Base-by-base conservation (phyloP, 2,888 invertebrate genomes). In the Griposia aprilina region DNA sequence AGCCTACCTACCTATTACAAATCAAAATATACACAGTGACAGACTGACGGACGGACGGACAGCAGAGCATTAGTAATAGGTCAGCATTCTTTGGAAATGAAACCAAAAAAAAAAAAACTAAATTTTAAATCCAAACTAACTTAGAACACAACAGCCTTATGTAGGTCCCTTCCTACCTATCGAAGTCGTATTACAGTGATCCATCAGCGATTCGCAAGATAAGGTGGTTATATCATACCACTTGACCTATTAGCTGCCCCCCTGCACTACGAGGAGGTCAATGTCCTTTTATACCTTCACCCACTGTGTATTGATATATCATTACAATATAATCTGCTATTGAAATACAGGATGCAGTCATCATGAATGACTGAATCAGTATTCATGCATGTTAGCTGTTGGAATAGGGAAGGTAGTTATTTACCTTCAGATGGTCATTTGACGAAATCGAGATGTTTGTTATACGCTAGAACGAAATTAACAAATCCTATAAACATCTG, bases 241-340 rank as follows among this genome's bases (percentile, higher is more conserved):
- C n/a, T 63, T 82, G 65, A 82, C 78, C 78, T 82, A 72, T 69
- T 60, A 82, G 20, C 36, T 72, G 20, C 68, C 78, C 59, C 57
- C 36, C 20, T 66, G 13, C 48, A 59, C 50, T 65, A 68, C 11
- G 36, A 20, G 10, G 62, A 62, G 67, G 78, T 69, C 59, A 78
- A 59, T 78, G 60, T 55, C 57, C 68, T 65, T 63, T 69, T 59
- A 73, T 45, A 55, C 55, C 36, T 68, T 36, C 26, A 78, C 65
- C 55, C 52, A 52, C 26, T 26, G 17, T 26, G 48, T 48, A 63
- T 72, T 68, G 52, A 67, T 50, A n/a, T 57, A 71, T 67, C 8
- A 81, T 50, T 52, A 36, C 26, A 7, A 26, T 55, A 50, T n/a
- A n/a, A 15, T 36, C 36, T 36, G 63, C 23, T 78, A 48, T 71